These are phyloP conservation scores for Drosophila sp. DNA, from an alignment of 1,140 invertebrate species.

Conservation along the genomic window DNA sequence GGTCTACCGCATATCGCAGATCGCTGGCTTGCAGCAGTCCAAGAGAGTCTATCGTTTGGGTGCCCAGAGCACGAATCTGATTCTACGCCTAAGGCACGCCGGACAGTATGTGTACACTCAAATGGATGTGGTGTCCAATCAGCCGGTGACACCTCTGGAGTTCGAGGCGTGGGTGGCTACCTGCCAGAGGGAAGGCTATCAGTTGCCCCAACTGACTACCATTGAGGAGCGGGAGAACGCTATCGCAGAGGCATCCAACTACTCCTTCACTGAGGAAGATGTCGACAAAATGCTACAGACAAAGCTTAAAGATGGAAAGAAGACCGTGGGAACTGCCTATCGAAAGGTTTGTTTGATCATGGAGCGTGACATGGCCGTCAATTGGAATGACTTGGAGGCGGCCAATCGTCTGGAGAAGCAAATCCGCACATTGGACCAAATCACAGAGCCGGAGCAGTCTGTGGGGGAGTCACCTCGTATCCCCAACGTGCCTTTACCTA, in stretches of 20 bases:
- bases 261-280: constrained; percentile 39
- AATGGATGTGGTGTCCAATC: constrained; percentile 46
- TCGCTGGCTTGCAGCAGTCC: constrained; percentile 2
- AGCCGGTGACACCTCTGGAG: constrained; percentile 18
- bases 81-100: constrained; percentile 23
- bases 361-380: constrained; percentile 38
- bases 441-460: neutral
- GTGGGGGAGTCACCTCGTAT: no score
- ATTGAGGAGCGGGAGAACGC: constrained; percentile 37
- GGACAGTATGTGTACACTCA: neutral
- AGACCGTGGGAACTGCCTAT: constrained; percentile 15
- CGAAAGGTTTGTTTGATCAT: constrained; percentile 39
- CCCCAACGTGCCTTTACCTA: neutral
- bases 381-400: constrained; percentile 25
- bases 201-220: constrained; percentile 14
- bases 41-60: constrained; percentile 25
- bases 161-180: constrained; percentile 29
- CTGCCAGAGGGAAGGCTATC: neutral
- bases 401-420: constrained; percentile 27
- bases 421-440: constrained; percentile 41
- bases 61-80: constrained; percentile 14
- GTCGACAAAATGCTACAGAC: constrained; percentile 38
- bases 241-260: constrained; percentile 26
- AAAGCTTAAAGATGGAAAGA: constrained; percentile 10
- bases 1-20: constrained; percentile 26